Evolutionary conservation across 2,113 vertebrate species (phyloP).

Genomic region (Centrocercus urophasianus): DNA sequence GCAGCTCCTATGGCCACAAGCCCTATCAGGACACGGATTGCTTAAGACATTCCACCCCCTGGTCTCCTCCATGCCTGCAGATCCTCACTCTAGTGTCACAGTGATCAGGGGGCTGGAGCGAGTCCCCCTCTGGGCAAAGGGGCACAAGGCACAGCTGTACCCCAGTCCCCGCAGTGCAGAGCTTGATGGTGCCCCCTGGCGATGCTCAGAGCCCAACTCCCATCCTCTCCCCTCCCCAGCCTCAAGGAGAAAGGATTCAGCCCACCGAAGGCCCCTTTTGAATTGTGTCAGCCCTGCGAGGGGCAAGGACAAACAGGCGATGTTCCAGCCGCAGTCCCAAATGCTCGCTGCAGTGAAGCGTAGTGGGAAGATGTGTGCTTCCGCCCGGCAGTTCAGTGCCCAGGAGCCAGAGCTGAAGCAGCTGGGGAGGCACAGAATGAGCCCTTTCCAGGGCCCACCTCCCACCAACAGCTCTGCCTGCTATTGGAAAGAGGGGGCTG

Average conservation of each 20-base stretch:
- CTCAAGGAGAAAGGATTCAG: rapidly evolving
- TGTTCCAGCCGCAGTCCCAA: not conserved
- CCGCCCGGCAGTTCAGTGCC: rapidly evolving
- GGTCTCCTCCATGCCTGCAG: not conserved
- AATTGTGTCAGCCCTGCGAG: not conserved
- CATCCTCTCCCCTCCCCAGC: not conserved
- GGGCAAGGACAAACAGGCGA: not conserved
- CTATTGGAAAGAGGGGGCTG: not conserved
- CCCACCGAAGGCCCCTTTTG: not conserved
- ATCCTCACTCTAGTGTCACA: constrained; percentile 50
- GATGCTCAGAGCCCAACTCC: rapidly evolving
- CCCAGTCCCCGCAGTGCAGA: rapidly evolving
- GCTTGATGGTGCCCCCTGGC: not conserved
- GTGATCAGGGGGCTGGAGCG: not conserved
- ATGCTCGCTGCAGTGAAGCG: not conserved
- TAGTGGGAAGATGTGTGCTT: not conserved
- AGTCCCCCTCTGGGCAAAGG: not conserved
- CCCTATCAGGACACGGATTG: not conserved
- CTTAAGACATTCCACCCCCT: not conserved
- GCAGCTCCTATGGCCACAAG: rapidly evolving
- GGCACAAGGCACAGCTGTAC: constrained; percentile 22
- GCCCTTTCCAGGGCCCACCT: not conserved
- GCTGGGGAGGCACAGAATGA: not conserved
- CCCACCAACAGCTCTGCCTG: not conserved
- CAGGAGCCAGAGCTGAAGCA: not conserved